Base-by-base conservation (phyloP, 2,113 vertebrate species). In the Eurypyga helias region DNA sequence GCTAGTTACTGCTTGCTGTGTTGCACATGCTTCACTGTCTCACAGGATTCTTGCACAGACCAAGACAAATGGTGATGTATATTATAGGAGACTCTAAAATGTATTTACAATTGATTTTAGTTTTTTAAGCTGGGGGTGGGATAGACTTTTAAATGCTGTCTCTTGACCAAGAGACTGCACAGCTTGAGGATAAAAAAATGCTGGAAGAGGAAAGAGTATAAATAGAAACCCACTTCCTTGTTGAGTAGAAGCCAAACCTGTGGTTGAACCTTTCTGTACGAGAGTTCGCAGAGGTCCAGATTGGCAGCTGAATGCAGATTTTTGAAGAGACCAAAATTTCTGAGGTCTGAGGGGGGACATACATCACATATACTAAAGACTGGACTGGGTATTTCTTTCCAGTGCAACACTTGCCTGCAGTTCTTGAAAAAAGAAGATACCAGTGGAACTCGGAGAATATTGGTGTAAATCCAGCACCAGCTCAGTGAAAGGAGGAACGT, bases 211-310 rank as follows among this genome's bases (percentile, higher is more conserved):
- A 94, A 96, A 96, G 83, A 67, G 45, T 97, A 95, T 97, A 96
- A 96, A 96, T 97, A 96, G 96, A 94, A 96, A 89, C 45, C 80
- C 73, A 92, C 93, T 97, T 97, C 95, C 96, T 96, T 89, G 77
- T 95, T 97, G 93, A 96, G 93, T 79, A 57, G 87, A 84, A 87
- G 95, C 95, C 95, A 96, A 89, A 48, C 57, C 79, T 87, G 93
- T 94, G 94, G 93, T 88, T 82, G 69, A 94, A 84, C 83, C 61
- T 87, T 93, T 82, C 48, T 91, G 4, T 73, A 66, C 6, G 17
- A 75, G 87, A 96, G 55, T 93, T 89, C 0, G 11, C 77, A 61
- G 77, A 82, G 65, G 77, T 95, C 91, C 70, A 83, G 55, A 78
- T 70, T 90, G 58, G 62, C 89, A 83, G 93, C 55, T 78, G 83